These are phyloP conservation scores for Pasiphila rectangulata DNA, from an alignment of 2,888 invertebrate genomes.

Conservation along the genomic window DNA sequence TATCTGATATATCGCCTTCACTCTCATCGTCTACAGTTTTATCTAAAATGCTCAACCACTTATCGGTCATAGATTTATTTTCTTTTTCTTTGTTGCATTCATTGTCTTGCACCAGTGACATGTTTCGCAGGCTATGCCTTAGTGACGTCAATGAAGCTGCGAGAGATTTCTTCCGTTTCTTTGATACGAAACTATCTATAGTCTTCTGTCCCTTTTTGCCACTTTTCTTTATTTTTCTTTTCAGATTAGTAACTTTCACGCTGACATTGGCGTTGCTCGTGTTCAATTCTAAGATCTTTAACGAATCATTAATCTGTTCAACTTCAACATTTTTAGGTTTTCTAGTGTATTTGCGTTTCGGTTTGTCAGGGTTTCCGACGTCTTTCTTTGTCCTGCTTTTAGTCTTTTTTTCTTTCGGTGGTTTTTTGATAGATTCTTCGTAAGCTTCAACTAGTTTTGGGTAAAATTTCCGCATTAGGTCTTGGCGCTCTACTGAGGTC, in stretches of 20 bases:
- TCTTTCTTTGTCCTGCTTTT: slow-evolving; percentile 34
- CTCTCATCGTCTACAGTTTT: slow-evolving; percentile 41
- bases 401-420: slow-evolving; percentile 66
- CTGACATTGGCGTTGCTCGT: slow-evolving; percentile 59
- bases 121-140: slow-evolving; percentile 47
- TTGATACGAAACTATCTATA: slow-evolving; percentile 62
- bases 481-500: slow-evolving; percentile 86
- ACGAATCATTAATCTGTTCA: slow-evolving; percentile 46
- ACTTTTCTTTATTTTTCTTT: slow-evolving; percentile 59
- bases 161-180: slow-evolving; percentile 53
- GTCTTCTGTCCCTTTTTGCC: slow-evolving; percentile 58
- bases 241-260: slow-evolving; percentile 62
- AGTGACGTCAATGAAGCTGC: slow-evolving; percentile 43
- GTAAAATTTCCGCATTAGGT: slow-evolving; percentile 82
- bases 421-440: slow-evolving; percentile 79
- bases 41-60: slow-evolving; percentile 52
- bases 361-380: slow-evolving; percentile 53
- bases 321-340: slow-evolving; percentile 48
- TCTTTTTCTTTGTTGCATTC: slow-evolving; percentile 15
- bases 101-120: slow-evolving; percentile 41
- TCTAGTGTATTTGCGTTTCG: slow-evolving; percentile 63
- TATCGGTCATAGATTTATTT: slow-evolving; percentile 40
- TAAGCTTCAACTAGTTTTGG: slow-evolving; percentile 82
- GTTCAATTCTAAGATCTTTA: slow-evolving; percentile 48
- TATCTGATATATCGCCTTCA: slow-evolving; percentile 60